A percentile compares a stretch with the other conserved stretches of the same genome.
Conservation (phyloP, 1,140 invertebrate genomes). For the Drosophila seguyi region DNA sequence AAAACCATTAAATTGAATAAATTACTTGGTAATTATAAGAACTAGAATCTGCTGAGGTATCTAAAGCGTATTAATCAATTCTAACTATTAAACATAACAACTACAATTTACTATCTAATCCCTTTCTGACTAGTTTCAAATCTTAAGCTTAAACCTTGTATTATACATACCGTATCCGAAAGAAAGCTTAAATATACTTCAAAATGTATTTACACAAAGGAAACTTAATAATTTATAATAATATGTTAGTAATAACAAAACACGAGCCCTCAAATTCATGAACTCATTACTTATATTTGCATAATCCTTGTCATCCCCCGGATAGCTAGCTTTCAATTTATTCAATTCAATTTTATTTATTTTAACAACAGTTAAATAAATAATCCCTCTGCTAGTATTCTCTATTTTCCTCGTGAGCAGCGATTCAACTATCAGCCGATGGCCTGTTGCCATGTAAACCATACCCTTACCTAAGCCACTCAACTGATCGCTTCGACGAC, state of each 20-base stretch:
- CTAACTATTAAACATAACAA: too few species aligned
- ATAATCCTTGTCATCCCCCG: neutral
- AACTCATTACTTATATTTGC: neutral
- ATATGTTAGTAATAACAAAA: neutral
- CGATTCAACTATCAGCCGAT: neutral
- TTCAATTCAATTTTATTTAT: too few species aligned
- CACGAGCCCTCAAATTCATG: neutral
- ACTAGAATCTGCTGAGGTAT: neutral
- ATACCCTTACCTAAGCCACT: conserved; percentile 66
- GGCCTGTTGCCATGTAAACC: conserved; percentile 71
- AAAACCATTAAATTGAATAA: neutral
- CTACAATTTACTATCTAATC: too few species aligned
- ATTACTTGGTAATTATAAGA: neutral
- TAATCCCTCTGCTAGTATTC: neutral
- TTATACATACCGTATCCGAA: neutral
- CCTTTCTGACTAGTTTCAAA: neutral
- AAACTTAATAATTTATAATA: neutral
- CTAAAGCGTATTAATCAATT: too few species aligned
- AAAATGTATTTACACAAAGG: neutral
- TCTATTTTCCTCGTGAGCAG: neutral
- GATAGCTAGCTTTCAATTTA: neutral
- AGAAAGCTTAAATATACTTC: neutral
- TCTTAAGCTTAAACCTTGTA: neutral
- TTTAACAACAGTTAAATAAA: neutral
- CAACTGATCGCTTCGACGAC: conserved; percentile 43